Conservation (phyloP, 1,140 invertebrate species). For the Lasaia peninsularis region DNA sequence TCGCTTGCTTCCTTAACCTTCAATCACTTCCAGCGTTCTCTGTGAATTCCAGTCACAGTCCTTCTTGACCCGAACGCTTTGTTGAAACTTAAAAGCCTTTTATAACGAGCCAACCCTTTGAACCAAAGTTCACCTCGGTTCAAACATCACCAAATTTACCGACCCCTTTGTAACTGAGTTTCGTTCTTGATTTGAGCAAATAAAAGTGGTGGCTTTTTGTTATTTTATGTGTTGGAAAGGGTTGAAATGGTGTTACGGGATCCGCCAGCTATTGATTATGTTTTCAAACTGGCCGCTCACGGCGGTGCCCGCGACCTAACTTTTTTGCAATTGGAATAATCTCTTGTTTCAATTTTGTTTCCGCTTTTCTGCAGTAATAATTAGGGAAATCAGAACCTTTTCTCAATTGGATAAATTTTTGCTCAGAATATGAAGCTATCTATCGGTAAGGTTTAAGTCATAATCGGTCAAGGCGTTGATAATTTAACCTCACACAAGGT, state of each 20-base stretch:
- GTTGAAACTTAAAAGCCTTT: conserved; percentile 2
- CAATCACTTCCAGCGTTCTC: background rate
- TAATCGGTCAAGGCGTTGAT: too few relatives aligned
- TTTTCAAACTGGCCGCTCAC: background rate
- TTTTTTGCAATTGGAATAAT: too few relatives aligned
- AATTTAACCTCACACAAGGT: too few relatives aligned
- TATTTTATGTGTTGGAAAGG: background rate
- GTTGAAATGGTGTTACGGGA: background rate
- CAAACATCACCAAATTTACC: conserved; percentile 7
- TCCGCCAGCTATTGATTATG: background rate
- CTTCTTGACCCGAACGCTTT: conserved; percentile 4
- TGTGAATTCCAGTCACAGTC: background rate
- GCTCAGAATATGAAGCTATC: too few relatives aligned
- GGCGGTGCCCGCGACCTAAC: too few relatives aligned
- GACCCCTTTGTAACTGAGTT: background rate
- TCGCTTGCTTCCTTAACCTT: background rate
- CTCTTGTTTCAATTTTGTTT: too few relatives aligned
- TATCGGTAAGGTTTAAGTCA: too few relatives aligned
- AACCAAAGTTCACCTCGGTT: background rate
- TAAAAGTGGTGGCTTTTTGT: background rate
- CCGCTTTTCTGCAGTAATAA: too few relatives aligned
- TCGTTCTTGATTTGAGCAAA: conserved; percentile 8
- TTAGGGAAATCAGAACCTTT: too few relatives aligned
- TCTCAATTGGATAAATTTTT: too few relatives aligned
- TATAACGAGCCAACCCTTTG: conserved; percentile 9